These are phyloP conservation scores for Stenoptilia bipunctidactyla DNA, from an alignment of 2,888 invertebrate genomes.

Conservation along the genomic window DNA sequence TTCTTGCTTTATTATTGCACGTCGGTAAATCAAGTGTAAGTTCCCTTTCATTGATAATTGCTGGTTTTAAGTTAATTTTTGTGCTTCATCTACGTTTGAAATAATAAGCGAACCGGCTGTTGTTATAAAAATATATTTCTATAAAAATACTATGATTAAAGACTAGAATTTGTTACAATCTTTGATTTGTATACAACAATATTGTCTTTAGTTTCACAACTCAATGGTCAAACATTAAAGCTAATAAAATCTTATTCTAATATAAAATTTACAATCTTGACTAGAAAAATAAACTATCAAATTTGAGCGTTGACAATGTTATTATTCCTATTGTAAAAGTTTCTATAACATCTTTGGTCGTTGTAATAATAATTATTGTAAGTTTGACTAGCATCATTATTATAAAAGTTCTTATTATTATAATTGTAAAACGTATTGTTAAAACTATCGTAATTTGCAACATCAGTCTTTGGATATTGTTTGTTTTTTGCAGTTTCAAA, in stretches of 20 bases:
- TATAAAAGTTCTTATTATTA: conserved; percentile 37
- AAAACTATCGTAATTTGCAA: conserved; percentile 27
- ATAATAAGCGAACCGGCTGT: background rate
- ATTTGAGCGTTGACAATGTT: conserved; percentile 55
- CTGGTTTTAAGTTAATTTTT: background rate
- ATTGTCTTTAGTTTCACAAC: conserved; percentile 7
- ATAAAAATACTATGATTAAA: conserved; percentile 17
- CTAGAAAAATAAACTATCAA: conserved; percentile 14
- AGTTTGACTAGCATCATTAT: conserved; percentile 30
- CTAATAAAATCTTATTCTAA: conserved; percentile 16
- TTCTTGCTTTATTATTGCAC: conserved; percentile 54
- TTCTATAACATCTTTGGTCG: conserved; percentile 50
- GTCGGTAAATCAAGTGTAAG: conserved; percentile 53
- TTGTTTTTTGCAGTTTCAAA: conserved; percentile 61
- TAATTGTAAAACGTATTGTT: conserved; percentile 31
- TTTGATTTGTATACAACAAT: conserved; percentile 6
- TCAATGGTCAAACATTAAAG: no score
- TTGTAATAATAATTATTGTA: conserved; percentile 44
- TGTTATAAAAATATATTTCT: background rate
- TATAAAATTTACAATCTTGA: conserved; percentile 6
- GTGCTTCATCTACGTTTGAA: background rate
- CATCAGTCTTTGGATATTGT: conserved; percentile 31
- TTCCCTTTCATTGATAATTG: conserved; percentile 28
- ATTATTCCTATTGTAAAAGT: conserved; percentile 43
- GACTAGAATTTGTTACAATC: conserved; percentile 32